Evolutionary conservation across 2,113 vertebrate genomes (phyloP), one percentile per base, ranked within the genome.

Genomic region (Callospermophilus lateralis): DNA sequence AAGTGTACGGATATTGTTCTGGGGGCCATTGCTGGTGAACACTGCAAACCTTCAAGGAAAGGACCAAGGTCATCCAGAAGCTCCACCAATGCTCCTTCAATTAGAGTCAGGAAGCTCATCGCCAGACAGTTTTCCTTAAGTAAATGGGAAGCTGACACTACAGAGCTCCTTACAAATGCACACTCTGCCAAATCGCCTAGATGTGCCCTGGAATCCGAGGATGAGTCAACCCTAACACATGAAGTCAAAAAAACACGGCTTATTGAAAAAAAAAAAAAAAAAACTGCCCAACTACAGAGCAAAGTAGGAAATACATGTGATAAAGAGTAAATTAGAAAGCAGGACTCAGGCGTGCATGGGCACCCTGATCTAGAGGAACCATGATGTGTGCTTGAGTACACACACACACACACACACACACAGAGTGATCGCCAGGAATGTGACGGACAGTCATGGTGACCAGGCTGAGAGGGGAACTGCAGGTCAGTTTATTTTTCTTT

Each of bases 31-130:
- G 17, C 8, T 72, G 28, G 26, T 20, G 67, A 15, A 78, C 42
- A 83, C 24, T 39, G 89, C 5, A 77, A 13, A 42, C 5, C 16
- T 85, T 77, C 65, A 92, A 70, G 76, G 76, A 87, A 87, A 90
- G 12, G 58, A 37, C 9, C 61, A 7, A 48, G n/a, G 55, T 17
- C 70, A 90, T 76, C 20, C 28, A 55, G 85, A 53, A 87, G 22
- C 42, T 81, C 11, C 68, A 80, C 51, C 80, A 39, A 1, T 90
- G 1, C 53, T 88, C 81, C 63, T 76, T 80, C 6, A 83, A 70
- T 51, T 61, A 55, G 22, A 86, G 48, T 93, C 26, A 70, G 24
- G 94, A 93, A 93, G 81, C 93, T 86, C 19, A 67, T 2, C 22
- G 6, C 51, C 39, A 12, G 22, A 67, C 24, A 81, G 72, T 80